Base-by-base conservation (phyloP, 1,140 invertebrate genomes). In the Lepidurus couesii region DNA sequence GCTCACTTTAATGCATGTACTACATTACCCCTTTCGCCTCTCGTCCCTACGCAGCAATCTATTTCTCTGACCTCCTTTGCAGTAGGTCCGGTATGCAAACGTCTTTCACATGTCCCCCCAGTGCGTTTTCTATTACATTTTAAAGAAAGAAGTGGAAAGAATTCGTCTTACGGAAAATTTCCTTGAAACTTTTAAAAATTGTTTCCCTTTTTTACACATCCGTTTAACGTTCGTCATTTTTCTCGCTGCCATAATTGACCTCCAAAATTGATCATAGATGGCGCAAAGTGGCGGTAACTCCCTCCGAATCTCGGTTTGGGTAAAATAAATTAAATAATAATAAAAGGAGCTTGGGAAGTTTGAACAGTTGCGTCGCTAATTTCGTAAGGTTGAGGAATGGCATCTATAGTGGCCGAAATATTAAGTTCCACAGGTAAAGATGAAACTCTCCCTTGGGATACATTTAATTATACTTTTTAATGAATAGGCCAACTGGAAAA, bases 401-500 rank as follows among this genome's bases (percentile, higher is more conserved):
- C 77, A 7, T 78, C 78, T 43, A 75, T 79, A 13, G 78, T 79
- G 11, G 45, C 78, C 11, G 78, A 79, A 74, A 44, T 79, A 7
- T 44, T 79, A 43, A 74, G 74, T 44, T 74, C 78, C 6, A 44
- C 78, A 75, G 78, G 78, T 79, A 47, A 47, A 74, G 34, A 24
- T 43, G 1, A 21, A 43, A n/a, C 11, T 6, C 11, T 77, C 21
- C 24, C 21, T 24, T 7, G 1, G 34, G 45, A 6, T 26, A 13
- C 74, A 13, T 11, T 74, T 44, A 11, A 24, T 42, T 26, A 42
- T 42, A 26, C 75, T n/a, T 8, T 42, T 74, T 7, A 24, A 74
- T 44, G 2, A 44, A 42, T 47, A 79, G 78, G 78, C 4, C 78
- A 79, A 44, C 34, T 75, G 26, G 78, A 79, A 21, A 79, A 79